Conservation (phyloP, 2,888 invertebrate genomes). For the Glaucopsyche alexis region DNA sequence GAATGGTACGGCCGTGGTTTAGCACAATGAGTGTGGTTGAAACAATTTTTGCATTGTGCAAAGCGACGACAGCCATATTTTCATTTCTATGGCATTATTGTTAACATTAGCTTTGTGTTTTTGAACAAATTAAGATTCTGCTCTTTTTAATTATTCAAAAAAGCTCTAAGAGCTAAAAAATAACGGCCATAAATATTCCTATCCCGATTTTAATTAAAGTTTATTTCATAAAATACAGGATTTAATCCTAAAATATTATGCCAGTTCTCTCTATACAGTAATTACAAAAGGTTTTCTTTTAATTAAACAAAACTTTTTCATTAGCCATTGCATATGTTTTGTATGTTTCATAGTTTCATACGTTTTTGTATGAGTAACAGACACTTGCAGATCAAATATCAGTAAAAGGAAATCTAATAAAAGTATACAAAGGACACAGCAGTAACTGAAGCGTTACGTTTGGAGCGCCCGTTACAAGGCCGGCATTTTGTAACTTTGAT, state of each 20-base stretch:
- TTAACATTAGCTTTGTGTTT: not conserved
- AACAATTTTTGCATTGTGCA: conserved; percentile 5
- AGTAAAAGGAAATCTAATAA: conserved; percentile 37
- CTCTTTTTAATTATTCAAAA: not conserved
- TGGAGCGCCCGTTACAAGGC: conserved; percentile 64
- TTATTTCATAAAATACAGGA: too few relatives aligned
- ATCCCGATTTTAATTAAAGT: too few relatives aligned
- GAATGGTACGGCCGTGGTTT: not conserved
- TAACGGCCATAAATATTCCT: too few relatives aligned
- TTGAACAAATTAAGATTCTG: too few relatives aligned
- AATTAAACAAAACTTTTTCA: too few relatives aligned
- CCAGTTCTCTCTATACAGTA: too few relatives aligned
- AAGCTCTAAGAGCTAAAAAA: not conserved
- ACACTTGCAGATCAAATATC: conserved; percentile 30
- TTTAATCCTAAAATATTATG: too few relatives aligned
- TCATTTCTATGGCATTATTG: not conserved
- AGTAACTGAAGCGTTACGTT: conserved; percentile 71
- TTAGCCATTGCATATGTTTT: not conserved
- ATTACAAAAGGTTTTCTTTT: too few relatives aligned
- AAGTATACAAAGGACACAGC: conserved; percentile 67
- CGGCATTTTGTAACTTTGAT: conserved; percentile 40
- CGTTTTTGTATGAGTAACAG: conserved; percentile 24
- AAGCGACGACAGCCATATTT: not conserved
- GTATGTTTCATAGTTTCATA: conserved; percentile 19
- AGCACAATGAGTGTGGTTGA: not conserved